These are phyloP conservation scores for Anoplolepis gracilipes DNA, from an alignment of 1,140 invertebrate genomes.

Conservation along the genomic window DNA sequence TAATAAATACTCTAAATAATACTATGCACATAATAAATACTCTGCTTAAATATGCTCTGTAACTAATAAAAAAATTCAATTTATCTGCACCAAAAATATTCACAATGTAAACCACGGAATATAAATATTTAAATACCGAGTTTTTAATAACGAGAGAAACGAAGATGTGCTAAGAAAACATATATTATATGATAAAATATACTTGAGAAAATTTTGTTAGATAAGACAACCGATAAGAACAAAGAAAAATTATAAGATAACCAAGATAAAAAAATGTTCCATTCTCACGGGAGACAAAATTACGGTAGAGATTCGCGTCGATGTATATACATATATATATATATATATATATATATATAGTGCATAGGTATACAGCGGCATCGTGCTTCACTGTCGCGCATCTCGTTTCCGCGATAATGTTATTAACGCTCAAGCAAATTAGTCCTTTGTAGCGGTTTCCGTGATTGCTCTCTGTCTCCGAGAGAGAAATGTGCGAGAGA, in stretches of 20 bases:
- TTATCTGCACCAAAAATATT: background rate
- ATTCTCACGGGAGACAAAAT: slow-evolving; percentile 21
- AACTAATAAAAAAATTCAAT: background rate
- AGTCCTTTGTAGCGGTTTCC: slow-evolving; percentile 71
- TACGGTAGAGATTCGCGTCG: slow-evolving; percentile 9
- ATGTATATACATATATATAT: too few species aligned
- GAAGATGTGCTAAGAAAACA: background rate
- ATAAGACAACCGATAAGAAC: slow-evolving; percentile 4
- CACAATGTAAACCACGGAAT: background rate
- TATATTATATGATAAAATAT: background rate
- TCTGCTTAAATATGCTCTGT: background rate
- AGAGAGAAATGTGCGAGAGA: background rate
- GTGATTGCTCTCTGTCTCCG: slow-evolving; percentile 62
- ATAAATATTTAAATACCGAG: background rate
- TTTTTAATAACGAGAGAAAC: background rate
- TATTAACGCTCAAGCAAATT: slow-evolving; percentile 74
- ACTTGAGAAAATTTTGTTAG: background rate
- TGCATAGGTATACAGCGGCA: too few species aligned
- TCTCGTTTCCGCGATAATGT: slow-evolving; percentile 70
- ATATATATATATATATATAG: too few species aligned
- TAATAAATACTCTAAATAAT: background rate
- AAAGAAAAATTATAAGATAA: background rate
- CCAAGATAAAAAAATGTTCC: background rate
- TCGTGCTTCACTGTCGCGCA: slow-evolving; percentile 6
- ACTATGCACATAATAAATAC: background rate